These are phyloP conservation scores for Raja brachyura DNA, from an alignment of 2,113 vertebrate genomes.

Conservation along the genomic window DNA sequence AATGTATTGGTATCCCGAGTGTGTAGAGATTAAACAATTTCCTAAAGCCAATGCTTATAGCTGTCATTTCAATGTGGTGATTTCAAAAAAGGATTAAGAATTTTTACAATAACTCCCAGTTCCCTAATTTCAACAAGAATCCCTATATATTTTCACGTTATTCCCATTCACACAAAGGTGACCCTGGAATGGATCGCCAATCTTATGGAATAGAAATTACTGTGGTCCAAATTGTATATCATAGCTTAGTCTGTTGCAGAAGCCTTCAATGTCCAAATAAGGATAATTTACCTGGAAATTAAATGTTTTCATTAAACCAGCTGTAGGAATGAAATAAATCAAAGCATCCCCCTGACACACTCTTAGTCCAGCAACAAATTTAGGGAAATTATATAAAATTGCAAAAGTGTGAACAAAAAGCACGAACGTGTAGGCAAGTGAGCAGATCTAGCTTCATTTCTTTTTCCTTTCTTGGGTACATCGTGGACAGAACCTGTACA, in stretches of 20 bases:
- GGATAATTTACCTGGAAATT: not conserved
- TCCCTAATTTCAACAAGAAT: not conserved
- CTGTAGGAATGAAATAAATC: slow-evolving; percentile 12
- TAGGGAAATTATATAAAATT: not conserved
- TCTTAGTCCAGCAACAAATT: not conserved
- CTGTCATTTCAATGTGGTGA: slow-evolving; percentile 4
- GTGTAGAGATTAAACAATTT: not conserved
- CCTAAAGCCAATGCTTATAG: slow-evolving; percentile 1
- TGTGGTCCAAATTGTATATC: not conserved
- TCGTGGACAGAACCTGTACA: slow-evolving; percentile 84
- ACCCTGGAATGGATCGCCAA: not conserved
- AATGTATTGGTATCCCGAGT: not conserved
- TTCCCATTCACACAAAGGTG: not conserved
- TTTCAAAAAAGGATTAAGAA: not conserved
- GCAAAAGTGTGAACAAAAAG: not conserved
- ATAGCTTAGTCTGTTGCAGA: not conserved
- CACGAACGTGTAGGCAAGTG: not conserved
- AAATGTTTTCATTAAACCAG: not conserved
- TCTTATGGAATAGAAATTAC: too few relatives aligned
- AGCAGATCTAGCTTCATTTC: slow-evolving; percentile 58
- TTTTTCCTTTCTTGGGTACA: slow-evolving; percentile 93
- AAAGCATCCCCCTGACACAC: not conserved
- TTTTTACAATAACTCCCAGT: not conserved
- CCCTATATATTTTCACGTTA: slow-evolving; percentile 3
- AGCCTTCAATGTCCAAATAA: slow-evolving; percentile 18